Conservation (phyloP, 2,113 vertebrate species). For the Cyanistes caeruleus region DNA sequence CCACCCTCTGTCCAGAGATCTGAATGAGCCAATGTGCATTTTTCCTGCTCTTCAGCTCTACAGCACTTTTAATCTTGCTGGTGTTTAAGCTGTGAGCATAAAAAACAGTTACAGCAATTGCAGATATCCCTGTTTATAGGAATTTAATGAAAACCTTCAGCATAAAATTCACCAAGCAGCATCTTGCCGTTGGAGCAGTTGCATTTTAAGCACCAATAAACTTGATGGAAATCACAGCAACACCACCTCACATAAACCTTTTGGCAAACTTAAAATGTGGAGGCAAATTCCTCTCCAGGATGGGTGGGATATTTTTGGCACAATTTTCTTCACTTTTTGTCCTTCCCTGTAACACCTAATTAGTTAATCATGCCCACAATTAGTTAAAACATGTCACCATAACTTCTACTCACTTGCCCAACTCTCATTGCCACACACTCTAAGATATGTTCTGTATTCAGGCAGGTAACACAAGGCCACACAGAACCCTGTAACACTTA, state of each 20-base stretch:
- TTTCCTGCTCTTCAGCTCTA: background rate
- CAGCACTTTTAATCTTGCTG: background rate
- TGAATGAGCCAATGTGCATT: background rate
- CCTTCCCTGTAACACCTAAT: background rate
- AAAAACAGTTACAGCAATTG: background rate
- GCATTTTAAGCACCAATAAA: conserved; percentile 21
- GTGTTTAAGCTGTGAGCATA: background rate
- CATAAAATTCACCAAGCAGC: conserved; percentile 19
- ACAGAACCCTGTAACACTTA: background rate
- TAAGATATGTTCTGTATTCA: rapidly evolving
- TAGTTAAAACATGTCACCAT: background rate
- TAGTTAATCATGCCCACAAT: background rate
- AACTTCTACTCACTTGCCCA: background rate
- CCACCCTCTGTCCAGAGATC: background rate
- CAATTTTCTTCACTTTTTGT: background rate
- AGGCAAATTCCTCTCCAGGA: background rate
- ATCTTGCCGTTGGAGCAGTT: background rate
- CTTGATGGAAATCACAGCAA: background rate
- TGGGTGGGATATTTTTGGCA: background rate
- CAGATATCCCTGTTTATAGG: background rate
- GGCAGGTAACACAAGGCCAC: background rate
- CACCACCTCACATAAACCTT: background rate
- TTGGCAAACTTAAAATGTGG: rapidly evolving
- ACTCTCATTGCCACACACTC: rapidly evolving
- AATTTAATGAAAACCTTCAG: background rate